These are phyloP conservation scores for Augiades crinisus DNA, from an alignment of 2,888 invertebrate genomes.

Conservation along the genomic window DNA sequence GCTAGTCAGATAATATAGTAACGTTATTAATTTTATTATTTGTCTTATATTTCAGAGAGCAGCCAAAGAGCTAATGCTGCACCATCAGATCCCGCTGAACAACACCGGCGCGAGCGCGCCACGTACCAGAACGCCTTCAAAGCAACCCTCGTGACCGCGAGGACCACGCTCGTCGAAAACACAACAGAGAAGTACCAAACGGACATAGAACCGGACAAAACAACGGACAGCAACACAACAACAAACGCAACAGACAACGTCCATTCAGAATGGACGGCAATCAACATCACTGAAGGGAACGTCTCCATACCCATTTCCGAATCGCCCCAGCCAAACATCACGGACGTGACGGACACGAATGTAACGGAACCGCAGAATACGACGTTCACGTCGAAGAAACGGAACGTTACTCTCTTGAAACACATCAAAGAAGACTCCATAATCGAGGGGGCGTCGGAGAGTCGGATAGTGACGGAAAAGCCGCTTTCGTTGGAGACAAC, in stretches of 20 bases:
- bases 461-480: conserved; percentile 69
- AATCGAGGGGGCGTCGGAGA: conserved; percentile 56
- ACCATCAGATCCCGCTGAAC: conserved; percentile 54
- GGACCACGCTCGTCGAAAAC: conserved; percentile 35
- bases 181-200: conserved; percentile 43
- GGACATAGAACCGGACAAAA: conserved; percentile 29
- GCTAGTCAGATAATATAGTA: too few species aligned
- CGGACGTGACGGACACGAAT: conserved; percentile 42
- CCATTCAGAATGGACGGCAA: conserved; percentile 53
- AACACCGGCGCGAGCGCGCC: conserved; percentile 50
- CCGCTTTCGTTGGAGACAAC: conserved; percentile 69
- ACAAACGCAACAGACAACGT: conserved; percentile 42
- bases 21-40: too few species aligned
- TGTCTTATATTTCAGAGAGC: conserved; percentile 45
- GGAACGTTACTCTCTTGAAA: conserved; percentile 56
- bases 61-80: conserved; percentile 58
- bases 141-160: conserved; percentile 41
- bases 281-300: conserved; percentile 44
- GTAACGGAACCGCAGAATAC: conserved; percentile 55
- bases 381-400: conserved; percentile 52
- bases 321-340: conserved; percentile 43
- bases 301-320: conserved; percentile 34
- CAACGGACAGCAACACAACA: conserved; percentile 34
- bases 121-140: conserved; percentile 63
- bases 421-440: conserved; percentile 61